A percentile compares a stretch with the other conserved stretches of the same genome.
Evolutionary conservation across 2,797 vertebrate species (phyloP).

Genomic region (Tamandua tetradactyla): DNA sequence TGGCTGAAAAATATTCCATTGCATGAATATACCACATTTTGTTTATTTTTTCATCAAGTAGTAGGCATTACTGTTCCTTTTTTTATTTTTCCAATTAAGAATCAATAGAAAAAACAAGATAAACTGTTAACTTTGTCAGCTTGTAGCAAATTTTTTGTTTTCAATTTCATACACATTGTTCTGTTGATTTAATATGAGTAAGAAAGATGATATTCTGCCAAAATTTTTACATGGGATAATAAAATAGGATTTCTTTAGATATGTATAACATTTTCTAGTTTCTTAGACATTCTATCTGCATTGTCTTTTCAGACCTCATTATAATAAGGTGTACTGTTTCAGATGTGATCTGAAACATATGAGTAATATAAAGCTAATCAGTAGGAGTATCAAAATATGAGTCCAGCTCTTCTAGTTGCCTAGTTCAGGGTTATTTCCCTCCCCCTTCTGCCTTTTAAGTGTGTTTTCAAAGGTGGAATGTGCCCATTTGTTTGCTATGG

Average conservation of each 20-base stretch:
- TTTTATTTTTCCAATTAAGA: not conserved
- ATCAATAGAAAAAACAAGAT: not conserved
- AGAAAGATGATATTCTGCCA: conserved; percentile 38
- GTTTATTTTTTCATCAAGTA: not conserved
- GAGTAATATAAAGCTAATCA: not conserved
- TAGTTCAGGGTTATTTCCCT: not conserved
- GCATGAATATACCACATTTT: not conserved
- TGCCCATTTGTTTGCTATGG: not conserved
- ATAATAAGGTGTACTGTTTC: not conserved
- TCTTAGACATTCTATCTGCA: not conserved
- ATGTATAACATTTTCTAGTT: not conserved
- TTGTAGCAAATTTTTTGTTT: not conserved
- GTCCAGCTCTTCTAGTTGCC: not conserved
- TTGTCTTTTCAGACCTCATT: not conserved
- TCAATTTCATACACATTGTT: conserved; percentile 5
- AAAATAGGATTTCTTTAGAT: not conserved
- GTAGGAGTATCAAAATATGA: not conserved
- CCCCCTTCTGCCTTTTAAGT: not conserved
- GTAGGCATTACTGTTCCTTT: not conserved
- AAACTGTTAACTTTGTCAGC: not conserved
- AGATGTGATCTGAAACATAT: not conserved
- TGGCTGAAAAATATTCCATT: not conserved
- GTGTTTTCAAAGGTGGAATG: not conserved
- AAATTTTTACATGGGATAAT: not conserved
- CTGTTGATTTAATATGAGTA: not conserved